Percentiles rank a stretch among this genome's conserved stretches.
Conservation (phyloP, 1,140 invertebrate genomes). For the Temnothorax curvispinosus region DNA sequence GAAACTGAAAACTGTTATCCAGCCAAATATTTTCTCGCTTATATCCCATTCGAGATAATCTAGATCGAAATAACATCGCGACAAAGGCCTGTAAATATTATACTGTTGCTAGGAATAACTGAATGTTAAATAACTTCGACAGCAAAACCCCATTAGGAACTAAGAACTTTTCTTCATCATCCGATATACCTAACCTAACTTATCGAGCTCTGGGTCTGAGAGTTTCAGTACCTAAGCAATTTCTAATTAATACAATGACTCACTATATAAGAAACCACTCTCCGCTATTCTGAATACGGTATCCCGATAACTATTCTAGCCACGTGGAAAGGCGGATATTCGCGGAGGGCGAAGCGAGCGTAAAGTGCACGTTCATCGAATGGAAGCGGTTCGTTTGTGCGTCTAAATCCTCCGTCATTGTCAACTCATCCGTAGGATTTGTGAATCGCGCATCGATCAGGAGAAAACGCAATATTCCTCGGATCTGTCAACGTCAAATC, state of each 20-base stretch:
- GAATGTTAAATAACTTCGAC: neutral
- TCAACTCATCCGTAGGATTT: constrained; percentile 31
- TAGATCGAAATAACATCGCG: neutral
- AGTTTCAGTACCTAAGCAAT: neutral
- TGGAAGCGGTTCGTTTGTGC: constrained; percentile 48
- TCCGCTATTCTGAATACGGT: neutral
- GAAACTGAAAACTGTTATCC: neutral
- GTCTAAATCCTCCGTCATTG: constrained; percentile 65
- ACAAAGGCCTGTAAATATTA: neutral
- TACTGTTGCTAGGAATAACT: neutral
- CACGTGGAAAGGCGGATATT: constrained; percentile 24
- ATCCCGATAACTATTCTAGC: constrained; percentile 24
- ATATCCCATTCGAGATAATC: neutral
- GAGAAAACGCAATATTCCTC: constrained; percentile 7
- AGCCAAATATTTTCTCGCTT: neutral
- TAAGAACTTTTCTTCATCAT: neutral
- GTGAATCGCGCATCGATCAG: constrained; percentile 31
- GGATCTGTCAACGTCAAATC: constrained; percentile 5
- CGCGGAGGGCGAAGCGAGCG: neutral
- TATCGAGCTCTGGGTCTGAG: neutral
- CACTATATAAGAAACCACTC: neutral
- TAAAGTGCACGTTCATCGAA: constrained; percentile 40
- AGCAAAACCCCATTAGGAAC: neutral
- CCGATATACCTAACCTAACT: neutral
- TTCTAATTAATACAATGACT: constrained; percentile 9